Evolutionary conservation across 2,113 vertebrate genomes (phyloP).

Genomic region (Stigmatopora nigra): DNA sequence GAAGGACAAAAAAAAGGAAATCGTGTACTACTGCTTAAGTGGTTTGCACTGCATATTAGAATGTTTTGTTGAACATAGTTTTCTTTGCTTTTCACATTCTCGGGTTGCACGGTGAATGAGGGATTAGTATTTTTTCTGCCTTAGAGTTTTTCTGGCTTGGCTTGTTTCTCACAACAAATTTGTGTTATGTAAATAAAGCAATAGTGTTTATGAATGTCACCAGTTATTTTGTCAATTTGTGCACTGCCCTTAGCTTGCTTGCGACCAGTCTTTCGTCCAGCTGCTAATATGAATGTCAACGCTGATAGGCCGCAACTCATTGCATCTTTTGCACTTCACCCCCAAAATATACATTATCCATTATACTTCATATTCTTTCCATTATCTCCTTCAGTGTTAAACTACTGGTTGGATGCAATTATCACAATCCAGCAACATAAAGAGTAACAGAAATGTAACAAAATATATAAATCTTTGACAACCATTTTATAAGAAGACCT

Average conservation of each 20-base stretch:
- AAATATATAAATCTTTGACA: not conserved
- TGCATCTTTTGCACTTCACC: not conserved
- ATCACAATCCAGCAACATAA: too few species aligned
- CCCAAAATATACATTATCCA: not conserved
- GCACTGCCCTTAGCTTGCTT: not conserved
- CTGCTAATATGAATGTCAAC: not conserved
- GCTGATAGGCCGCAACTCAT: not conserved
- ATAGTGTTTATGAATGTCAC: not conserved
- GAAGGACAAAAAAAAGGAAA: slow-evolving; percentile 7
- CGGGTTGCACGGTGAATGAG: not conserved
- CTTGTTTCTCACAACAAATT: not conserved
- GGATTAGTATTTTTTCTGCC: not conserved
- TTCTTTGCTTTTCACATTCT: not conserved
- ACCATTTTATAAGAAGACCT: not conserved
- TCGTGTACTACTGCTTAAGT: slow-evolving; percentile 3
- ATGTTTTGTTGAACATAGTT: not conserved
- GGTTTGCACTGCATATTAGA: not conserved
- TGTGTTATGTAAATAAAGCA: too few species aligned
- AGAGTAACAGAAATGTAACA: too few species aligned
- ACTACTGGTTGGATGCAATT: too few species aligned
- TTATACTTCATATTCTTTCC: too few species aligned
- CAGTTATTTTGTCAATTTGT: not conserved
- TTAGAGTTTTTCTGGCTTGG: not conserved
- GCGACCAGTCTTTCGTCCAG: not conserved
- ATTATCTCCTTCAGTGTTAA: too few species aligned